These are phyloP conservation scores for Sinohyriopsis cumingii DNA, from an alignment of 2,888 invertebrate genomes.

Conservation along the genomic window DNA sequence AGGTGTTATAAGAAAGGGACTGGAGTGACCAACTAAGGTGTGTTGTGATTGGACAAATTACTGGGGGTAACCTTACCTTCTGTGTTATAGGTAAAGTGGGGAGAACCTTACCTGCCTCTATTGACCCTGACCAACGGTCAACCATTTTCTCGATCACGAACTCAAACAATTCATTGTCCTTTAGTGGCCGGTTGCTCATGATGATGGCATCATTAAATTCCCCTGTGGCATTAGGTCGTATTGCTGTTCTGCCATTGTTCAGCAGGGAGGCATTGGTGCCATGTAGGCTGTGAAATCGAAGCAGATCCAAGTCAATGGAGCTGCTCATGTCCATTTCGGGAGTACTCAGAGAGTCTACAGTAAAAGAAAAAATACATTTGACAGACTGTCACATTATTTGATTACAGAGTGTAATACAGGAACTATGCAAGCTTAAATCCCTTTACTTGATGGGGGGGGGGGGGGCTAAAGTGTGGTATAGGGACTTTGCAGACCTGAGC, in stretches of 20 bases:
- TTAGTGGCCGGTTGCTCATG: constrained; percentile 88
- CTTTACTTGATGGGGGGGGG: too few species aligned
- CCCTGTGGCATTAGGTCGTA: constrained; percentile 88
- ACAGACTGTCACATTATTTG: neutral
- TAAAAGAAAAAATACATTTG: neutral
- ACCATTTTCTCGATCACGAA: constrained; percentile 91
- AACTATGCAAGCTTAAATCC: neutral
- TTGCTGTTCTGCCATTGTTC: constrained; percentile 88
- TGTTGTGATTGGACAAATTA: too few species aligned
- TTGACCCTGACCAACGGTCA: constrained; percentile 93
- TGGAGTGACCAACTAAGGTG: too few species aligned
- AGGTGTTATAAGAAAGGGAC: too few species aligned
- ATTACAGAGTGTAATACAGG: neutral
- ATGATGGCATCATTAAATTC: constrained; percentile 97
- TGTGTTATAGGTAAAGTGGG: neutral
- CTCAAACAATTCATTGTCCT: constrained; percentile 94
- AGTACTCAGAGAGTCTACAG: constrained; percentile 54
- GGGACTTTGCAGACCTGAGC: too few species aligned
- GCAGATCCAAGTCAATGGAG: constrained; percentile 71
- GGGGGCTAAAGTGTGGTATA: too few species aligned
- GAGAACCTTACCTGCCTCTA: constrained; percentile 83
- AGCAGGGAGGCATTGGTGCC: constrained; percentile 90
- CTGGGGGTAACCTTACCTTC: neutral
- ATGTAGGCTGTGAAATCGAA: constrained; percentile 91
- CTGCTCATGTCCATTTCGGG: constrained; percentile 59